Conservation (phyloP, 2,113 vertebrate species). For the Pica pica region DNA sequence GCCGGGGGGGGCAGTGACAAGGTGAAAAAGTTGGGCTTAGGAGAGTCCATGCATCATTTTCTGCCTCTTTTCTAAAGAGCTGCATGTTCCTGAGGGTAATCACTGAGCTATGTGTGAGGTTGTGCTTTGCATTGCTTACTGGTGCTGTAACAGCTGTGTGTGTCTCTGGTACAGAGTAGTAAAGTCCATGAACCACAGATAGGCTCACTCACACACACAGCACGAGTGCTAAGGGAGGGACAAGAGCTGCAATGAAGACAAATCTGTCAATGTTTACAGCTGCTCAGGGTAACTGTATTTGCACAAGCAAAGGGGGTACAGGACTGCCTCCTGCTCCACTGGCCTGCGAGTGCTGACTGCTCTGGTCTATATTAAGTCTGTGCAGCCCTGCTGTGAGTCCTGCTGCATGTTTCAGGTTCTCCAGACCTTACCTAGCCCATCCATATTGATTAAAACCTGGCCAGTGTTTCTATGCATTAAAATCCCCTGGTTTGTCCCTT, state of each 20-base stretch:
- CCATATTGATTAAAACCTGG: background rate
- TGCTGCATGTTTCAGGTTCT: background rate
- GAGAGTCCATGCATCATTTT: background rate
- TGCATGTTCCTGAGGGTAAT: background rate
- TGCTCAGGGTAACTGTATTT: background rate
- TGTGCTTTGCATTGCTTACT: background rate
- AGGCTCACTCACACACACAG: background rate
- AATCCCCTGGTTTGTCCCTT: background rate
- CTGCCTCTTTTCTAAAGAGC: background rate
- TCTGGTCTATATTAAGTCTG: background rate
- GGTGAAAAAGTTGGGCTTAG: background rate
- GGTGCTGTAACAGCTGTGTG: background rate
- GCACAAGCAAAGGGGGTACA: background rate
- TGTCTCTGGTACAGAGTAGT: background rate
- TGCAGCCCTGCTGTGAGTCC: background rate
- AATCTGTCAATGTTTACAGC: background rate
- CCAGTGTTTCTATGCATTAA: background rate
- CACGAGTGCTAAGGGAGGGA: background rate
- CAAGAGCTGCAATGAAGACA: background rate
- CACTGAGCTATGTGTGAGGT: background rate
- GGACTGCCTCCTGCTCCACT: background rate
- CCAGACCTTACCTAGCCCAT: background rate
- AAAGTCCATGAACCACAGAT: background rate
- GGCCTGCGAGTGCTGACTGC: fast-evolving
- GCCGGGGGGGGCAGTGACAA: background rate